Conservation (phyloP, 2,797 vertebrate species). For the Avahi laniger region DNA sequence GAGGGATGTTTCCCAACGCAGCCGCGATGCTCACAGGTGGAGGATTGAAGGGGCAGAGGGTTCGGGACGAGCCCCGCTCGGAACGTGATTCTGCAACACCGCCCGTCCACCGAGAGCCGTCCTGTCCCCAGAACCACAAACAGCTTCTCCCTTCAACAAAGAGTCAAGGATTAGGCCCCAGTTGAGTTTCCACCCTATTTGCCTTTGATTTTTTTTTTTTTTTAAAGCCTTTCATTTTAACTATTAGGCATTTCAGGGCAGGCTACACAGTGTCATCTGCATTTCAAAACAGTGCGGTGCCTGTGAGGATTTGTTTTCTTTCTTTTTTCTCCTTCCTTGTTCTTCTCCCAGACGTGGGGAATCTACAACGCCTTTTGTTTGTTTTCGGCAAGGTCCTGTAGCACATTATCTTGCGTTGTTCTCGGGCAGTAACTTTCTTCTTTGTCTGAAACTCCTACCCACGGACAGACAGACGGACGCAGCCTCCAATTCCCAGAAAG, state of each 20-base stretch:
- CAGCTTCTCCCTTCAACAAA: neutral
- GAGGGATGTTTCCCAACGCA: neutral
- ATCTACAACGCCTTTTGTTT: neutral
- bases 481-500: neutral
- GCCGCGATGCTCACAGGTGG: fast-evolving
- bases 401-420: neutral
- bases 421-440: neutral
- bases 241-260: neutral
- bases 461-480: neutral
- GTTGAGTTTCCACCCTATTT: neutral
- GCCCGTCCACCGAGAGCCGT: too few species aligned
- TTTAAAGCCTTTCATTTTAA: conserved; percentile 21
- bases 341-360: conserved; percentile 20
- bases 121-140: neutral
- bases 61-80: neutral
- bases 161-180: conserved; percentile 48
- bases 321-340: neutral
- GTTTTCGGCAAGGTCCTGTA: conserved; percentile 56
- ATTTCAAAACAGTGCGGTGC: conserved; percentile 61
- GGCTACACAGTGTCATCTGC: neutral
- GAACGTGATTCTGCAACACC: too few species aligned
- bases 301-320: conserved; percentile 44
- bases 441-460: neutral
- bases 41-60: neutral
- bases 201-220: neutral